phyloP scores from a whole-genome alignment of 53 echinoderm and acorn worm species.

The Patiria pectinifera region DNA sequence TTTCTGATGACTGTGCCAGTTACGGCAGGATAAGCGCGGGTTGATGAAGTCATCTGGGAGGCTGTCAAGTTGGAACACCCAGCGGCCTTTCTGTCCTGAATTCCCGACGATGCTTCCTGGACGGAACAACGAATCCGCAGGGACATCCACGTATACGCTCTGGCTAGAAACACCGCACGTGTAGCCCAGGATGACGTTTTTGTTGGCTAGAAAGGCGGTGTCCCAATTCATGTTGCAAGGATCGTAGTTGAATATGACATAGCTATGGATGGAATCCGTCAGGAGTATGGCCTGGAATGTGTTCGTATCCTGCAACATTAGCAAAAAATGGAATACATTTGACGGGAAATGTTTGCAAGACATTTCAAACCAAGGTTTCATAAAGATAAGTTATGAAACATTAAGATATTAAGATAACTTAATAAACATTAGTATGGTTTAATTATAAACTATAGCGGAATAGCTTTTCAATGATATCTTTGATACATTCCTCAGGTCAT shows the following conservation, averaged over 20 bases:
- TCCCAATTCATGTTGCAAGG: slow-evolving; percentile 82
- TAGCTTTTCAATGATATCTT: too few relatives aligned
- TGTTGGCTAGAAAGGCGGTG: slow-evolving; percentile 56
- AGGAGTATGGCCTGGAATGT: slow-evolving; percentile 87
- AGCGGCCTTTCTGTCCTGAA: slow-evolving; percentile 66
- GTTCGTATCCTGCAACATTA: slow-evolving; percentile 65
- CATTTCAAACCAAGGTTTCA: too few relatives aligned
- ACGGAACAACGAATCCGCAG: slow-evolving; percentile 55
- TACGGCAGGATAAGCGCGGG: slow-evolving; percentile 69
- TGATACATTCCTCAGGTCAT: too few relatives aligned
- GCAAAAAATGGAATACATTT: background rate
- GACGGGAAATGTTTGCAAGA: too few relatives aligned
- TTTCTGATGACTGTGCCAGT: slow-evolving; percentile 74
- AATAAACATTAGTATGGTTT: too few relatives aligned
- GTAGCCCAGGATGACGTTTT: slow-evolving; percentile 79
- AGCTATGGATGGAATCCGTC: slow-evolving; percentile 82
- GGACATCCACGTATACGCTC: slow-evolving; percentile 59
- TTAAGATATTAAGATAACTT: too few relatives aligned
- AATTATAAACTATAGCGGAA: too few relatives aligned
- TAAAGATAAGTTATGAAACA: too few relatives aligned
- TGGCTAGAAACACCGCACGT: slow-evolving; percentile 64
- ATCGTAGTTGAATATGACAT: slow-evolving; percentile 83
- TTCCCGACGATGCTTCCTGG: slow-evolving; percentile 74
- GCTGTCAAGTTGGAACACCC: slow-evolving; percentile 80
- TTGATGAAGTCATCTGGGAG: slow-evolving; percentile 75